Base-by-base conservation (phyloP, 1,140 invertebrate genomes). In the Cyclargus thomasi region DNA sequence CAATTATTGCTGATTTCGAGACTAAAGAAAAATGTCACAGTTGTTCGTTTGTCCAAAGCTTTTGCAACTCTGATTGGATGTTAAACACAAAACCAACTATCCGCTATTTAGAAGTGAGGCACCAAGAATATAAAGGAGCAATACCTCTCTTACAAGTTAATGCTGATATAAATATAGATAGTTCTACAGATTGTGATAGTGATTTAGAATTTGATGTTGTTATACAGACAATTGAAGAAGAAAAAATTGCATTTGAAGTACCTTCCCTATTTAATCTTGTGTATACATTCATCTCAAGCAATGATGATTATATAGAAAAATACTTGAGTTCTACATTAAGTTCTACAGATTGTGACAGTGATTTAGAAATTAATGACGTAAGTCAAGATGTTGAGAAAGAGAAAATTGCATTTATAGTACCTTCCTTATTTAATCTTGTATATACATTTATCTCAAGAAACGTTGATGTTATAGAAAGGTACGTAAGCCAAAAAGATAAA, bases 311-410 rank as follows among this genome's bases (percentile, higher is more conserved):
- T n/a, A n/a, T n/a, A n/a, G n/a, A n/a, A n/a, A n/a, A n/a, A n/a
- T n/a, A n/a, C n/a, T n/a, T n/a, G n/a, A n/a, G n/a, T n/a, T n/a
- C n/a, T n/a, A n/a, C n/a, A n/a, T n/a, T n/a, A n/a, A 55, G 39
- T 59, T 72, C 72, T 23, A 79, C 72, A 20, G 74, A 77, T 65
- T 74, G 64, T 67, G 72, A 77, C 20, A 77, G 74, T 70, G 75
- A 79, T 66, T 35, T 67, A 21, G 72, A 75, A 66, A 62, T 65
- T 18, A 53, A 10, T 62, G 55, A 57, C 11, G 8, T 29, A 62
- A 67, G 64, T 18, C 29, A 57, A 14, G 63, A 53, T 14, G 8
- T 4, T 47, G 14, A 57, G 18, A 6, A 53, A 68, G 22, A 11
- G 22, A 66, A 47, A 21, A 63, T 35, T 39, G 22, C 14, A 16